These are phyloP conservation scores for Peromyscus leucopus DNA, from an alignment of 2,113 vertebrate species.

Conservation along the genomic window DNA sequence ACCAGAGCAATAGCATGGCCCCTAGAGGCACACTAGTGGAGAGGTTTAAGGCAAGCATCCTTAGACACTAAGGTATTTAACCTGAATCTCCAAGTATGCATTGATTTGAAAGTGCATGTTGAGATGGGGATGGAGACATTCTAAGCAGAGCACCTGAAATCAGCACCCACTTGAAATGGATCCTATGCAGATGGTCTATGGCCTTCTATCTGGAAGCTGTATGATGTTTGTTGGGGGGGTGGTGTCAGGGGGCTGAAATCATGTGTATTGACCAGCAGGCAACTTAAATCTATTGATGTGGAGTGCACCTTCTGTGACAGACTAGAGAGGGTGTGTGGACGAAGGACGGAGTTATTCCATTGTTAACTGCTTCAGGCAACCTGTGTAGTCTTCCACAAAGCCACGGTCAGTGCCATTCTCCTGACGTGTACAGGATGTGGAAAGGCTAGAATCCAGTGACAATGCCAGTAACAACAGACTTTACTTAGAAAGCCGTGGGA, in stretches of 20 bases:
- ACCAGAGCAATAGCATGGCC: too few species aligned
- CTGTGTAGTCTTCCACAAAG: background rate
- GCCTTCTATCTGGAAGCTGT: accelerated
- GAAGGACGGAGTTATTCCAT: background rate
- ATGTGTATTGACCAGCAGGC: background rate
- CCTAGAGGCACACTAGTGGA: background rate
- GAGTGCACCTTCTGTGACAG: background rate
- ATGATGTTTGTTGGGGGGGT: background rate
- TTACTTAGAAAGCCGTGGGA: background rate
- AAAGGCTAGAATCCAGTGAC: background rate
- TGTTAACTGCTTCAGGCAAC: background rate
- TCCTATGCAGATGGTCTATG: background rate
- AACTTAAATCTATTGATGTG: background rate
- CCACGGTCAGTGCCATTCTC: background rate
- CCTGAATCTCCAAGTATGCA: background rate
- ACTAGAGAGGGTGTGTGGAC: background rate
- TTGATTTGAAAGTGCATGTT: background rate
- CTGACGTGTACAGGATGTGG: background rate
- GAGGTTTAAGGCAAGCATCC: background rate
- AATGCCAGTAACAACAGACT: background rate
- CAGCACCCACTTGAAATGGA: background rate
- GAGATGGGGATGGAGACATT: background rate
- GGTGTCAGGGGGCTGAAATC: background rate
- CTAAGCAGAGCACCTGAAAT: background rate
- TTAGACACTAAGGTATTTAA: background rate